phyloP scores from a whole-genome alignment of 2,888 invertebrate genomes.

The Synergus gifuensis region DNA sequence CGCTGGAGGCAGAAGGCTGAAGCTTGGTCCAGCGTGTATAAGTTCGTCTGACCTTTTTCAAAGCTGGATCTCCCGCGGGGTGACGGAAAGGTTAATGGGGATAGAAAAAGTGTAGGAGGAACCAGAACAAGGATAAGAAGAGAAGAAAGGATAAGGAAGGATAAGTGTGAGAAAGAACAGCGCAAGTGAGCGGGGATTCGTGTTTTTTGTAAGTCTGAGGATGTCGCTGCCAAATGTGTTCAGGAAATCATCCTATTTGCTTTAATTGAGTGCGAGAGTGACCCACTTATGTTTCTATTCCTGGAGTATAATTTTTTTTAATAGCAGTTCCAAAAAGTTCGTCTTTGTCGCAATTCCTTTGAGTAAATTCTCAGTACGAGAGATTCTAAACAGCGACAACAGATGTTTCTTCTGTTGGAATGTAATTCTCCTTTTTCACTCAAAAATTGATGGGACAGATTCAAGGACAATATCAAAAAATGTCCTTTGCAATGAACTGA shows the following conservation, averaged over 20 bases:
- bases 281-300: constrained; percentile 66
- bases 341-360: constrained; percentile 39
- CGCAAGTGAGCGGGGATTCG: constrained; percentile 39
- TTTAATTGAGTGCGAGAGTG: constrained; percentile 69
- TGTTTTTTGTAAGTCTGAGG: constrained; percentile 70
- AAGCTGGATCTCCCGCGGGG: constrained; percentile 19
- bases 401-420: constrained; percentile 13
- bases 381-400: background rate
- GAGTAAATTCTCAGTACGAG: constrained; percentile 6
- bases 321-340: constrained; percentile 32
- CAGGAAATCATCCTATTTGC: constrained; percentile 59
- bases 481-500: background rate
- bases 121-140: background rate
- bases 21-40: constrained; percentile 19
- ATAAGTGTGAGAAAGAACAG: constrained; percentile 42
- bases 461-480: background rate
- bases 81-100: constrained; percentile 16
- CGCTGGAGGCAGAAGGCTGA: constrained; percentile 30
- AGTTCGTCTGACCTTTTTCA: constrained; percentile 35
- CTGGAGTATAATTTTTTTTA: constrained; percentile 15
- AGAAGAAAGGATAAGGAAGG: background rate
- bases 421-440: background rate
- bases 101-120: constrained; percentile 8
- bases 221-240: constrained; percentile 67
- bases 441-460: background rate